Conservation (phyloP, 2,797 vertebrate species). For the Limnodromus scolopaceus region DNA sequence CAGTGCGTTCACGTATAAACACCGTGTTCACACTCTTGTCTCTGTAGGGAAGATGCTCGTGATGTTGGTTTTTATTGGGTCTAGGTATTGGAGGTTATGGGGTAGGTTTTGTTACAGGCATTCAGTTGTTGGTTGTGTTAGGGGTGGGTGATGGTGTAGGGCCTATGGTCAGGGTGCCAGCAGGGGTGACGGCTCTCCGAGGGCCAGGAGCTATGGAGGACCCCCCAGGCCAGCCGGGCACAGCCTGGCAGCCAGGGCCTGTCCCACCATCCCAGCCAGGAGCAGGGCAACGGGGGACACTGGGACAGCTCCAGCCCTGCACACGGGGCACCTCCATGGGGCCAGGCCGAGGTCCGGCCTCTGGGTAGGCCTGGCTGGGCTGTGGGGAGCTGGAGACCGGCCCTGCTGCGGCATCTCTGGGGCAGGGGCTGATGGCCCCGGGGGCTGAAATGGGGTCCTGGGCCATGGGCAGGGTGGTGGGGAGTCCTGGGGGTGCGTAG, state of each 20-base stretch:
- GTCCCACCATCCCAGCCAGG: not conserved
- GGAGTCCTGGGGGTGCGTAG: not conserved
- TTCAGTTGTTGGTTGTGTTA: not conserved
- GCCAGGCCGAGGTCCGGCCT: no score
- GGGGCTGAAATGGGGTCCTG: not conserved
- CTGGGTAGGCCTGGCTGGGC: not conserved
- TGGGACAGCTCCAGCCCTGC: not conserved
- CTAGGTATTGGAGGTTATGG: not conserved
- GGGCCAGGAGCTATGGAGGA: not conserved
- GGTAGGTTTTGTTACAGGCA: not conserved
- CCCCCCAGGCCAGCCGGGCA: no score
- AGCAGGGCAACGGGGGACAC: not conserved
- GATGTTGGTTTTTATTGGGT: not conserved
- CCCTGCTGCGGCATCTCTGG: fast-evolving
- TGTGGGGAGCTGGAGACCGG: not conserved
- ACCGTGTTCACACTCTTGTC: fast-evolving
- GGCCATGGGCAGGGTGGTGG: fast-evolving
- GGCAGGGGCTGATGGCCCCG: fast-evolving
- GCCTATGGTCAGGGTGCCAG: not conserved
- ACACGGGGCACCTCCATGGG: not conserved
- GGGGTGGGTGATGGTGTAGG: fast-evolving
- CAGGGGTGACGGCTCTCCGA: not conserved
- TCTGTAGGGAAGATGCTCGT: fast-evolving
- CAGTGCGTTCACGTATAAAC: fast-evolving
- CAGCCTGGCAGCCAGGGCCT: no score